Conservation (phyloP, 2,113 vertebrate species). For the Pyxicephalus adspersus region DNA sequence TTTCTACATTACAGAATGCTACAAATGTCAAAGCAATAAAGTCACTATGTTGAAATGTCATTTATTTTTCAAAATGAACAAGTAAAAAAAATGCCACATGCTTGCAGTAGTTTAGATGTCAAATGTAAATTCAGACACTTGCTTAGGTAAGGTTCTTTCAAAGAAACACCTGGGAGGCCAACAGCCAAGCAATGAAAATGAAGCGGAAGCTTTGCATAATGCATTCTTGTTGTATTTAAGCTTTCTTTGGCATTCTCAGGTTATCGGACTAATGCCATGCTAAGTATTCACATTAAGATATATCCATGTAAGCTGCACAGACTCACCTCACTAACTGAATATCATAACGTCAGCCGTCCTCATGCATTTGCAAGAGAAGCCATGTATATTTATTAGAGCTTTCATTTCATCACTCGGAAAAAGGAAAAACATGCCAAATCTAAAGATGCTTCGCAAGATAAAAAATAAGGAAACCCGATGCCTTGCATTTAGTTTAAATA, state of each 20-base stretch:
- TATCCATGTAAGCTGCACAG: slow-evolving; percentile 17
- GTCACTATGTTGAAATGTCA: slow-evolving; percentile 44
- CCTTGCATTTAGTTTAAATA: neutral
- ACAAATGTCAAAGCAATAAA: slow-evolving; percentile 49
- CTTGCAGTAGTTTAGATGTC: slow-evolving; percentile 38
- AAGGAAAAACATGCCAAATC: neutral
- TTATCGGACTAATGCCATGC: slow-evolving; percentile 15
- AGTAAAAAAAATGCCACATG: slow-evolving; percentile 51
- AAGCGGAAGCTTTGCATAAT: slow-evolving; percentile 18
- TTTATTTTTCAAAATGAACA: slow-evolving; percentile 43
- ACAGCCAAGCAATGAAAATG: slow-evolving; percentile 9
- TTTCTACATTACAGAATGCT: slow-evolving; percentile 37
- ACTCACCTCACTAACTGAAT: slow-evolving; percentile 12
- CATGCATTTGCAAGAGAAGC: slow-evolving; percentile 17
- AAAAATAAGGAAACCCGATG: neutral
- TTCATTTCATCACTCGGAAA: neutral
- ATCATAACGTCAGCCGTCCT: neutral
- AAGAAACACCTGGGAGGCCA: slow-evolving; percentile 35
- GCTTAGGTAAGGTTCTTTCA: slow-evolving; percentile 11
- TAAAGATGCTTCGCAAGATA: neutral
- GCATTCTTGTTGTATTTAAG: slow-evolving; percentile 26
- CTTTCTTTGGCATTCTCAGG: slow-evolving; percentile 36
- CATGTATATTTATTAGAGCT: slow-evolving; percentile 27
- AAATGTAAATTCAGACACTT: slow-evolving; percentile 36
- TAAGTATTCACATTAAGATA: slow-evolving; percentile 24